Base-by-base conservation (phyloP, 2,113 vertebrate genomes). In the Irena cyanogastra region DNA sequence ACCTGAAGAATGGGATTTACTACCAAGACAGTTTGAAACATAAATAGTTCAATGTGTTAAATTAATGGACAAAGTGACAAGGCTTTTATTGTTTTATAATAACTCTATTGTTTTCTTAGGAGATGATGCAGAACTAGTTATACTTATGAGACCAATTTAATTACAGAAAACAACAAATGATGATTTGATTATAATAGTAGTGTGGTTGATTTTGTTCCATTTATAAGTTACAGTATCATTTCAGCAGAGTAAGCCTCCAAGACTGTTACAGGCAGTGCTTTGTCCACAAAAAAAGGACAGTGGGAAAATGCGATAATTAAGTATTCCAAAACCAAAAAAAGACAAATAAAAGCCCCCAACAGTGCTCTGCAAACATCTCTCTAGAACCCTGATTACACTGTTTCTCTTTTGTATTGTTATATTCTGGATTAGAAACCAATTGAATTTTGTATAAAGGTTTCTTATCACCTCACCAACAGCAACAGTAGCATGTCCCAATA, bases 151-250 rank as follows among this genome's bases (percentile, higher is more conserved):
- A 93, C 68, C 70, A 97, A 95, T 94, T 97, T 94, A 95, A 97
- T 94, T 91, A 97, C 60, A 71, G 95, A 96, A 97, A 96, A 90
- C 61, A 97, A 89, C 17, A 96, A 97, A 94, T 72, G 13, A 93
- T 83, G 7, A 93, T 42, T 84, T 44, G 21, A 76, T 47, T 90
- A 52, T 79, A 95, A 94, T 52, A 76, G 37, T 41, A 37, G 23
- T 52, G 35, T 72, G 47, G 57, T 72, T 88, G 88, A 82, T 89
- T 96, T 90, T 79, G 21, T 54, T 28, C 39, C 65, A 42, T 78
- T 95, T 95, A 56, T 49, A 96, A 96, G 24, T 49, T 72, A 52
- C 30, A 72, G 13, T 65, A 74, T 52, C 31, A 83, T 78, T 85
- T 78, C 54, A 81, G 56, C 21, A 76, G 59, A 41, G 16, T 35